phyloP scores from a whole-genome alignment of 2,888 invertebrate species.

The Miltochrista miniata region DNA sequence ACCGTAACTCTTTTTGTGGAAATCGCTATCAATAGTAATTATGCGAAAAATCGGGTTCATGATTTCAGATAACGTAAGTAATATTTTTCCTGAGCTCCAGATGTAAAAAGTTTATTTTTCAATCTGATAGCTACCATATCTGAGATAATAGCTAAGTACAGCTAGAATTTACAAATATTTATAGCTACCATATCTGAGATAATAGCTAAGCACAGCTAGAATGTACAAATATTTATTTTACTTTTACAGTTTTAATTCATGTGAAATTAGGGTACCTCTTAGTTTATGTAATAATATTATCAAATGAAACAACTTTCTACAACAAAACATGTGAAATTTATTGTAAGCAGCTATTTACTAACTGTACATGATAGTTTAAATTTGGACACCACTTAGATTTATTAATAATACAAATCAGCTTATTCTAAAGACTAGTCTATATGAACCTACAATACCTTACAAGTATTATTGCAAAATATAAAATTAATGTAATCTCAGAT shows the following conservation, averaged over 20 bases:
- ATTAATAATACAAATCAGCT: slow-evolving; percentile 1
- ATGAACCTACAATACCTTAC: slow-evolving; percentile 33
- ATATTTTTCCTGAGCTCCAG: not conserved
- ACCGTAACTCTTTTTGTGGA: slow-evolving; percentile 56
- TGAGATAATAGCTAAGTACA: too few species aligned
- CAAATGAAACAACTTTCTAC: slow-evolving; percentile 7
- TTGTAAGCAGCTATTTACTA: slow-evolving; percentile 9
- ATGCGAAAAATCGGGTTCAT: slow-evolving; percentile 18
- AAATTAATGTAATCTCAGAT: slow-evolving; percentile 33
- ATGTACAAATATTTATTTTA: too few species aligned
- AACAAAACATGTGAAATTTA: slow-evolving; percentile 43
- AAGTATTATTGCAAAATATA: slow-evolving; percentile 38
- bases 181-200: too few species aligned
- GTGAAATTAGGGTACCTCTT: too few species aligned
- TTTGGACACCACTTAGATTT: not conserved
- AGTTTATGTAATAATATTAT: too few species aligned
- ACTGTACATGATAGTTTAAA: slow-evolving; percentile 27
- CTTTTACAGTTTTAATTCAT: too few species aligned
- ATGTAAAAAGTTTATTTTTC: too few species aligned
- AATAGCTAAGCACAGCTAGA: too few species aligned
- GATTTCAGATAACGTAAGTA: not conserved
- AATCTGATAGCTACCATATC: too few species aligned
- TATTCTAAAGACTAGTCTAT: slow-evolving; percentile 53
- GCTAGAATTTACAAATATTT: too few species aligned
- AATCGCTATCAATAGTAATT: slow-evolving; percentile 38